These are phyloP conservation scores for Speoplatyrhinus poulsoni DNA, from an alignment of 2,113 vertebrate genomes.

Conservation along the genomic window DNA sequence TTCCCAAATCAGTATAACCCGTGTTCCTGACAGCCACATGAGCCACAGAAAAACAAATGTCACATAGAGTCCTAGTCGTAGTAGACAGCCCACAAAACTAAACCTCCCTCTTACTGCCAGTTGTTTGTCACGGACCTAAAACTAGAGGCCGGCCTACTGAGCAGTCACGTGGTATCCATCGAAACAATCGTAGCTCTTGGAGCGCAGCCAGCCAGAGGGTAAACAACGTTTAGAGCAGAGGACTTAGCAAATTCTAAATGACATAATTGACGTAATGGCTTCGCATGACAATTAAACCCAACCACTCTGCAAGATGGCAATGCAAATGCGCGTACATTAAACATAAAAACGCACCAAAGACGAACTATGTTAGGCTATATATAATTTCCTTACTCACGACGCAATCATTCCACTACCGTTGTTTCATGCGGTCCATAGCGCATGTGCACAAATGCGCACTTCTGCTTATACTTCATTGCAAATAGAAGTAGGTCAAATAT, in stretches of 20 bases:
- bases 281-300: not conserved
- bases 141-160: slow-evolving; percentile 35
- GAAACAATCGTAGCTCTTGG: slow-evolving; percentile 48
- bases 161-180: slow-evolving; percentile 58
- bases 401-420: not conserved
- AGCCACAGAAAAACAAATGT: slow-evolving; percentile 14
- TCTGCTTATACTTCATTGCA: not conserved
- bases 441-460: slow-evolving; percentile 2
- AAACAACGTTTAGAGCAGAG: too few relatives aligned
- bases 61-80: slow-evolving; percentile 11
- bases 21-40: slow-evolving; percentile 17
- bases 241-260: slow-evolving; percentile 3
- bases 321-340: too few relatives aligned
- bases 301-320: not conserved
- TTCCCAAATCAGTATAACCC: not conserved
- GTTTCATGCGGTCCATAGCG: too few relatives aligned
- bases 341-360: too few relatives aligned
- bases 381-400: slow-evolving; percentile 15
- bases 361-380: not conserved
- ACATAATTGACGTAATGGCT: not conserved
- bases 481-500: slow-evolving; percentile 70
- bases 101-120: slow-evolving; percentile 24
- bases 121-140: slow-evolving; percentile 56
- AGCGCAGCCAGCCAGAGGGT: slow-evolving; percentile 1
- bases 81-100: slow-evolving; percentile 15